Evolutionary conservation across 23 tunicate species (phyloP), one percentile per base, ranked within the genome.

Genomic region (Styela plicata): DNA sequence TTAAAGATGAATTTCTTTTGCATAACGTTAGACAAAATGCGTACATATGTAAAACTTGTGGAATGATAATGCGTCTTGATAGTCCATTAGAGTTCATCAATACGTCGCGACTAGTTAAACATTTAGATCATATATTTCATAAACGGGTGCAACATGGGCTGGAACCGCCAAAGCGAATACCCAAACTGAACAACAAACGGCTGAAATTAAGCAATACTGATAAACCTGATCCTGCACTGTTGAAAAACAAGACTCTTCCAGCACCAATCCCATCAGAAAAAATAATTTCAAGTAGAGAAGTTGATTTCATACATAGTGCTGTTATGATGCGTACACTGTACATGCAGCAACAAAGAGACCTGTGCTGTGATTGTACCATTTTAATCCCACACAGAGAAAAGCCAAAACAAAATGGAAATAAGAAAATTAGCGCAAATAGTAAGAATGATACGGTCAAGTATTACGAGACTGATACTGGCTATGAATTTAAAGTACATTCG

Each of bases 351-450:
- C 32, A 71, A 17, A 27, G 3, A 29, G 77, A 71, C 37, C 16
- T 71, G 77, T 71, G 77, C 34, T 71, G 77, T 17, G 77, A 71
- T 71, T 71, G 77, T 17, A 71, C 77, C 7, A 71, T 71, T 7
- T 16, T 32, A 29, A 26, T 71, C 16, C 77, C 77, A 32, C 16
- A 26, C 5, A 44, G 57, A 5, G 57, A 44, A 13, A 27, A 27
- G 29, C 77, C 32, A 32, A 71, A 71, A 30, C 5, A 32, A 71
- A 18, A 5, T 26, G 34, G 34, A 13, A 27, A 3, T 5, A 34
- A 71, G 23, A 71, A 29, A 30, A 30, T 2, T 19, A 33, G 36
- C 3, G 34, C 34, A 13, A 18, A 17, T 32, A 28, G 3, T 21
- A 17, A 71, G 36, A 29, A 27, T 32, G 77, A 30, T 71, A 17